Evolutionary conservation across 2,797 vertebrate genomes (phyloP).

Genomic region (Phoebastria nigripes): DNA sequence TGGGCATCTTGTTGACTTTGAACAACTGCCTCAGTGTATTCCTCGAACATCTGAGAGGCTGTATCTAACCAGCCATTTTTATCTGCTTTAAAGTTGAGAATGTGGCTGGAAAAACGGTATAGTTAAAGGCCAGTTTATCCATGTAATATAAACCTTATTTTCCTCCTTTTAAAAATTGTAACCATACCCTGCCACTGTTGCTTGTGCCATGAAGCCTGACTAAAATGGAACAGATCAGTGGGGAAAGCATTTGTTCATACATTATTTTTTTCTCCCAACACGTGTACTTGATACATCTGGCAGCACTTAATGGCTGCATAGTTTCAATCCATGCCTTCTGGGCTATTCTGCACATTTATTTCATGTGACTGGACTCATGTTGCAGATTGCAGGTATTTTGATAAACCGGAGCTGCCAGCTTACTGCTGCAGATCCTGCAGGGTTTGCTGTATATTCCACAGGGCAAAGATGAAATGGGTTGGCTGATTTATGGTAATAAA

Average conservation of each 20-base stretch:
- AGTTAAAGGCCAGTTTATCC: neutral
- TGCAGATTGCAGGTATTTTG: neutral
- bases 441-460: neutral
- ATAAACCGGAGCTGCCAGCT: neutral
- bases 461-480: neutral
- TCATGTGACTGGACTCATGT: neutral
- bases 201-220: neutral
- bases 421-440: neutral
- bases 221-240: neutral
- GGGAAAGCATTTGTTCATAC: neutral
- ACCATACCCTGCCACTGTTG: neutral
- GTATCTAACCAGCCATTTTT: neutral
- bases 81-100: neutral
- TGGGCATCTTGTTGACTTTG: neutral
- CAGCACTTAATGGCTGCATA: neutral
- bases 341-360: neutral
- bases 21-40: neutral
- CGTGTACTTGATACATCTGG: neutral
- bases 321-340: neutral
- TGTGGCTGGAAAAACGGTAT: neutral
- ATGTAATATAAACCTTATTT: neutral
- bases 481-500: neutral
- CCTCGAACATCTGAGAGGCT: neutral
- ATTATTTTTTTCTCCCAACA: neutral
- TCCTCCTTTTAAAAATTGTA: neutral